phyloP scores from a whole-genome alignment of 1,140 invertebrate genomes.

The Geopemphigus sp. region DNA sequence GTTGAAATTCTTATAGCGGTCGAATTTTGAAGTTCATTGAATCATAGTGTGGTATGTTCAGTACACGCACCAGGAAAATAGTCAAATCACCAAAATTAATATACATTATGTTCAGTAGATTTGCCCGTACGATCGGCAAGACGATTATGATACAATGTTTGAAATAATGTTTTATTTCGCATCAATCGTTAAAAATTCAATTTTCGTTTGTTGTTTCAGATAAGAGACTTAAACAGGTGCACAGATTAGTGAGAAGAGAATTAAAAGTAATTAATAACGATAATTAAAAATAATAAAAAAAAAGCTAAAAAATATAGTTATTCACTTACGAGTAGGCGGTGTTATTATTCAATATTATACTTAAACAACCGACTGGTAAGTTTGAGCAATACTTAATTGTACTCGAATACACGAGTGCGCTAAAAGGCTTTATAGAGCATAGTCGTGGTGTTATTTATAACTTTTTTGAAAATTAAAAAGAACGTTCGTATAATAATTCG shows the following conservation, averaged over 20 bases:
- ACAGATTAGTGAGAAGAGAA: conserved; percentile 49
- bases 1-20: background rate
- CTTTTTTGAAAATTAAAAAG: background rate
- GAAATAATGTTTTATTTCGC: conserved; percentile 2
- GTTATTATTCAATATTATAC: background rate
- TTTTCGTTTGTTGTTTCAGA: conserved; percentile 36
- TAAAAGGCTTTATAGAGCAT: conserved; percentile 27
- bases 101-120: background rate
- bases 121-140: background rate
- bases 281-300: background rate
- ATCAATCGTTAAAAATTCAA: conserved; percentile 1
- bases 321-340: conserved; percentile 17
- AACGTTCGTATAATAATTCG: conserved; percentile 1
- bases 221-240: conserved; percentile 40
- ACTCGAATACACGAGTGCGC: background rate
- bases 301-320: background rate
- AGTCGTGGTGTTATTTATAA: conserved; percentile 14
- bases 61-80: background rate
- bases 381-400: conserved; percentile 38
- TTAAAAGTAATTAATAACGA: conserved; percentile 36
- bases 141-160: background rate
- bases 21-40: background rate
- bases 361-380: conserved; percentile 6
- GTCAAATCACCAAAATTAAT: background rate
- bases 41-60: background rate